Evolutionary conservation across 2,888 invertebrate species (phyloP).

Genomic region (Clistopyga incitator): DNA sequence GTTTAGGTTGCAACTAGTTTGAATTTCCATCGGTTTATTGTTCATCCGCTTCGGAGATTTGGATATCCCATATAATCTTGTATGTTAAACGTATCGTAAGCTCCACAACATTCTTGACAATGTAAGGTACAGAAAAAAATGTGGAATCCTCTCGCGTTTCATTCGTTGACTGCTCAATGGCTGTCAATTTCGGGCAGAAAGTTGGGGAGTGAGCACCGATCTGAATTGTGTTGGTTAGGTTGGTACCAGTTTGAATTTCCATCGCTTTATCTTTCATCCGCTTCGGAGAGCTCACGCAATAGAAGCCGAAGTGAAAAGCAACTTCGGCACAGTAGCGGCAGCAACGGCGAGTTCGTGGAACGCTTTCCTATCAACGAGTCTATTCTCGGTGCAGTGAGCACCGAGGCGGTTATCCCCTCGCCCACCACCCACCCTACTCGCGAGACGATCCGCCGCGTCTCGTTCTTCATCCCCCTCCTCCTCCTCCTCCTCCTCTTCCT

Average conservation of each 20-base stretch:
- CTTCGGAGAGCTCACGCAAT: slow-evolving; percentile 4
- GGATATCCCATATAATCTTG: neutral
- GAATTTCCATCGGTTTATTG: neutral
- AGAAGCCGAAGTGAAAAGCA: neutral
- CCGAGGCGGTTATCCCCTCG: slow-evolving; percentile 11
- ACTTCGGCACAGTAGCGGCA: neutral
- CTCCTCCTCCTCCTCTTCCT: neutral
- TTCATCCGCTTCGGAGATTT: neutral
- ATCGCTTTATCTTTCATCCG: neutral
- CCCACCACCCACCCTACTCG: slow-evolving; percentile 36
- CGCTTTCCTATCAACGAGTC: slow-evolving; percentile 45
- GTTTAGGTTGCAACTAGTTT: neutral
- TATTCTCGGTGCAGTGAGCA: slow-evolving; percentile 58
- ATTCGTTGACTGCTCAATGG: too few species aligned
- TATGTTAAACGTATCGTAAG: too few species aligned
- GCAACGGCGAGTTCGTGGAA: slow-evolving; percentile 28
- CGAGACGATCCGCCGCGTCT: slow-evolving; percentile 38
- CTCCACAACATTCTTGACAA: too few species aligned
- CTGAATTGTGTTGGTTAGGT: neutral
- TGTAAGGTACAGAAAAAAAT: too few species aligned
- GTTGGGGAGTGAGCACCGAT: neutral
- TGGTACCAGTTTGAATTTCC: neutral
- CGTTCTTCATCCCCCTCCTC: slow-evolving; percentile 3
- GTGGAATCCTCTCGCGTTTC: too few species aligned
- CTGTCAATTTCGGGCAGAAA: neutral